Evolutionary conservation across 2,113 vertebrate species (phyloP).

Genomic region (Psophia crepitans): DNA sequence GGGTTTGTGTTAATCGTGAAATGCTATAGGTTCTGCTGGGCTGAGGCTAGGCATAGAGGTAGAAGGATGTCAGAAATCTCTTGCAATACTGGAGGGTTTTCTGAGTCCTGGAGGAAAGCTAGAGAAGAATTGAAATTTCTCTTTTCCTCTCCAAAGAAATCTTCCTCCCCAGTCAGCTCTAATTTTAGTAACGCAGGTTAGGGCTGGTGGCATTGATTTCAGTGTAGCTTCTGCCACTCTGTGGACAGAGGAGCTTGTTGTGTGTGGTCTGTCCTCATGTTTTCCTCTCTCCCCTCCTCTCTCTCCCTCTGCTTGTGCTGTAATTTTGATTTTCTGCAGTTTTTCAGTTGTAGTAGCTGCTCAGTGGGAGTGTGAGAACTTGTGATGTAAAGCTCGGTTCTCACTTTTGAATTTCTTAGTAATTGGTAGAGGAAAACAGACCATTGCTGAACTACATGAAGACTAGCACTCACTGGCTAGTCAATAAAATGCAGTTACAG

Average conservation of each 20-base stretch:
- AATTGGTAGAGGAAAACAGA: not conserved
- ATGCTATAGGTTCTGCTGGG: not conserved
- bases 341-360: slow-evolving; percentile 24
- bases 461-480: not conserved
- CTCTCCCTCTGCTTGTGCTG: not conserved
- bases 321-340: not conserved
- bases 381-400: slow-evolving; percentile 38
- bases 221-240: slow-evolving; percentile 42
- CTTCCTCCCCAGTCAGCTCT: not conserved
- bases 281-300: not conserved
- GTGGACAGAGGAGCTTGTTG: slow-evolving; percentile 1
- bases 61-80: not conserved
- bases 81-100: not conserved
- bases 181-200: not conserved
- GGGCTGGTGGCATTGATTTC: not conserved
- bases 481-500: not conserved
- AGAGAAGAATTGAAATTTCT: not conserved
- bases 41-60: not conserved
- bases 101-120: not conserved
- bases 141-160: not conserved
- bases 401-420: slow-evolving; percentile 3
- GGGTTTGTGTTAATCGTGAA: not conserved
- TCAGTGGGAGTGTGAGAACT: slow-evolving; percentile 55
- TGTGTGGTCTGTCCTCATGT: not conserved
- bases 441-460: not conserved